phyloP scores from a whole-genome alignment of 1,140 invertebrate genomes.

The Neotoxoptera formosana region DNA sequence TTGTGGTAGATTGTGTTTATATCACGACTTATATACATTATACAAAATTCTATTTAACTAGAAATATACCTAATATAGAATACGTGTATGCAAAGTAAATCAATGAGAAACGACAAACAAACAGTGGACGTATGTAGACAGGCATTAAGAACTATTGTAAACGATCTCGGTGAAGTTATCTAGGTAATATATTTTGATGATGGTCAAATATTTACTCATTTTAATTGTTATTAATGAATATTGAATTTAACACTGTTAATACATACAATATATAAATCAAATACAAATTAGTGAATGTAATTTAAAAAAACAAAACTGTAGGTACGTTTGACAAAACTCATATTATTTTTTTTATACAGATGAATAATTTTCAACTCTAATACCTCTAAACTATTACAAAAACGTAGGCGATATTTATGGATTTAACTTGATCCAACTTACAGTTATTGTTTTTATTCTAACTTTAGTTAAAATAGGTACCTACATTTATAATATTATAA shows the following conservation, averaged over 20 bases:
- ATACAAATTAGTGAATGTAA: no score
- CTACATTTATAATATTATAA: not conserved
- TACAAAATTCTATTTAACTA: no score
- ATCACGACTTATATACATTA: not conserved
- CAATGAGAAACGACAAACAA: not conserved
- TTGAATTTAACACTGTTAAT: not conserved
- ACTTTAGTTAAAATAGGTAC: not conserved
- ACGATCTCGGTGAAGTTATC: not conserved
- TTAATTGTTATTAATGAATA: not conserved
- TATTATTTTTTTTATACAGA: no score
- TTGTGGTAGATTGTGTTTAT: not conserved
- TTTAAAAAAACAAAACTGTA: no score
- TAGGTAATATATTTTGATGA: not conserved
- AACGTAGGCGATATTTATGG: not conserved
- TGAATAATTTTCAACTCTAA: not conserved
- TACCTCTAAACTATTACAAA: not conserved
- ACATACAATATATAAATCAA: no score
- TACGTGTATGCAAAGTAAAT: not conserved
- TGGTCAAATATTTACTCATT: not conserved
- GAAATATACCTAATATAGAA: no score
- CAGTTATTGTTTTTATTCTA: not conserved
- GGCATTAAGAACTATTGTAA: no score
- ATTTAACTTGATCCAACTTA: not conserved
- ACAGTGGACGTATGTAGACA: not conserved
- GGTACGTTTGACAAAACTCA: no score